phyloP scores from a whole-genome alignment of 2,113 vertebrate species.

The Thunnus maccoyii region DNA sequence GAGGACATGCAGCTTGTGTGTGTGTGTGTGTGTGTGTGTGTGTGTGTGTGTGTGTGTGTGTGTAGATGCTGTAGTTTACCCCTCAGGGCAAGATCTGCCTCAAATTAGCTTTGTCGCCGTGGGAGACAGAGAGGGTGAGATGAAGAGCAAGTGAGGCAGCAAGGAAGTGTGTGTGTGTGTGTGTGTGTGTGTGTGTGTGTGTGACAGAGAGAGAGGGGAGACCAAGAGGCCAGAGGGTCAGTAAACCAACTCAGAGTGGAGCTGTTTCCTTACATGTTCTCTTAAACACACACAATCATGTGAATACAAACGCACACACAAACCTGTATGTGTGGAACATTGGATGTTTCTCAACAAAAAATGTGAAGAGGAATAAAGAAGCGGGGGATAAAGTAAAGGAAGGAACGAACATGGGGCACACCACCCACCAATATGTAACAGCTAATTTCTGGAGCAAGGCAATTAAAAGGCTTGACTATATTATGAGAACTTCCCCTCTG shows the following conservation, averaged over 20 bases:
- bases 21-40: constrained; percentile 27
- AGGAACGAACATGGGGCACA: constrained; percentile 51
- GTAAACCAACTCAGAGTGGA: constrained; percentile 73
- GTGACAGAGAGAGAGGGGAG: constrained; percentile 29
- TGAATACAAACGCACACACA: constrained; percentile 33
- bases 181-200: constrained; percentile 22
- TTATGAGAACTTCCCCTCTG: constrained; percentile 83
- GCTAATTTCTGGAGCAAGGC: constrained; percentile 80
- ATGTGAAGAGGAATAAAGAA: constrained; percentile 35
- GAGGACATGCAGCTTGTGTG: constrained; percentile 31
- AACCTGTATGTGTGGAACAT: constrained; percentile 18
- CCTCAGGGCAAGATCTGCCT: constrained; percentile 84
- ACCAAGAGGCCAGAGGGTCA: constrained; percentile 70
- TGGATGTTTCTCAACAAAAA: constrained; percentile 28
- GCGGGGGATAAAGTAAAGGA: constrained; percentile 46
- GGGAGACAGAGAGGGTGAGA: constrained; percentile 77
- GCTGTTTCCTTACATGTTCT: constrained; percentile 57
- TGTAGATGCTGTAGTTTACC: constrained; percentile 73
- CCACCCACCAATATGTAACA: constrained; percentile 78
- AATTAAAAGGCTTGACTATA: constrained; percentile 81
- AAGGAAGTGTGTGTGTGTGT: constrained; percentile 41
- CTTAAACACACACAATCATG: constrained; percentile 55
- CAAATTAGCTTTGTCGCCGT: constrained; percentile 84
- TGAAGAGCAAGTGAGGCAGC: constrained; percentile 69
- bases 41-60: constrained; percentile 22